phyloP scores from a whole-genome alignment of 2,797 vertebrate genomes.

The Phylloscopus collybita region DNA sequence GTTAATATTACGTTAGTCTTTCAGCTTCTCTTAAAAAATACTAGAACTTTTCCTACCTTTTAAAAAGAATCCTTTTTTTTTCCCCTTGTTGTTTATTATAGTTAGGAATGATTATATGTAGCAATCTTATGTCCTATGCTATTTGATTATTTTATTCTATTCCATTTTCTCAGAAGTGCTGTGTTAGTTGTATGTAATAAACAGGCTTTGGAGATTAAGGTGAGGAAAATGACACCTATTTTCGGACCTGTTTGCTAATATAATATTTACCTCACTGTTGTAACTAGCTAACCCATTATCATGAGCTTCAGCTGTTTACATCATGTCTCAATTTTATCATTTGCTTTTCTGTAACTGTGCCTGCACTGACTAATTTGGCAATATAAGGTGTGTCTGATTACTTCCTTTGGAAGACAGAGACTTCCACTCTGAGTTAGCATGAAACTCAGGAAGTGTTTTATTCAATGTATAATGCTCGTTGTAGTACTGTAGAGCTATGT shows the following conservation, averaged over 20 bases:
- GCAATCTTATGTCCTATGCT: background rate
- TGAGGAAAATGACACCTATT: background rate
- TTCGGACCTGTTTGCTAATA: constrained; percentile 10
- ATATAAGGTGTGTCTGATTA: background rate
- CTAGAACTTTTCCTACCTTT: background rate
- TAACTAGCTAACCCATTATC: constrained; percentile 11
- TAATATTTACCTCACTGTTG: background rate
- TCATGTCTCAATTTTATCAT: constrained; percentile 1
- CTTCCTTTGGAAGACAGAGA: background rate
- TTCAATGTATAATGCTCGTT: background rate
- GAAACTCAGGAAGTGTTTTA: background rate
- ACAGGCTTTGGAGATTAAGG: background rate
- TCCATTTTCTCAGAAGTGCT: background rate
- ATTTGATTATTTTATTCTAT: background rate
- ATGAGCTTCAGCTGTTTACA: constrained; percentile 16
- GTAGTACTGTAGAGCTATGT: background rate
- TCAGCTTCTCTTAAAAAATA: background rate
- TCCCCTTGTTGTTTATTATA: background rate
- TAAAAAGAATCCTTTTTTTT: background rate
- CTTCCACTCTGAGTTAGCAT: background rate
- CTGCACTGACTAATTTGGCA: background rate
- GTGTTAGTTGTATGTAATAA: background rate
- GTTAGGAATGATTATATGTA: background rate
- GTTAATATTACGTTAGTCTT: background rate
- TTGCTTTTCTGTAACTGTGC: background rate